These are phyloP conservation scores for Montipora sp. DNA, from an alignment of 64 coral and sea anemone species.

Conservation along the genomic window DNA sequence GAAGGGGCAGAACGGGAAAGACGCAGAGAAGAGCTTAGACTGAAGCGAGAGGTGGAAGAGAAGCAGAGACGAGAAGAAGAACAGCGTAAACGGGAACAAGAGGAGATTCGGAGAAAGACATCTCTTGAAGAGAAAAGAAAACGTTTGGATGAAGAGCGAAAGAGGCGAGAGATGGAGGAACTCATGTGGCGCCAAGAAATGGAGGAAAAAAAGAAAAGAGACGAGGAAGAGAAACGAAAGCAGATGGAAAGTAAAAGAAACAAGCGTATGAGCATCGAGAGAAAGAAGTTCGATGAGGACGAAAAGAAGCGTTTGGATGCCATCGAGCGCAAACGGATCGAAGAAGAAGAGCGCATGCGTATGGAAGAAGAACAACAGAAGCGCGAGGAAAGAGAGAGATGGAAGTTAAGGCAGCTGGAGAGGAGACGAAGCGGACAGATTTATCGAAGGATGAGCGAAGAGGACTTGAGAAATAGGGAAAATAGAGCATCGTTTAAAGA, in stretches of 20 bases:
- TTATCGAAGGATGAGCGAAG: slow-evolving; percentile 40
- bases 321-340: slow-evolving; percentile 33
- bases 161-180: slow-evolving; percentile 37
- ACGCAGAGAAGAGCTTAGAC: slow-evolving; percentile 26
- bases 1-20: slow-evolving; percentile 33
- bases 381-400: slow-evolving; percentile 40
- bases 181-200: slow-evolving; percentile 22
- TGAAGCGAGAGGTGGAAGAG: slow-evolving; percentile 37
- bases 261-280: slow-evolving; percentile 42
- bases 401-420: slow-evolving; percentile 47
- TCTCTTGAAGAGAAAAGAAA: slow-evolving; percentile 26
- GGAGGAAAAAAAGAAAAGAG: slow-evolving; percentile 18
- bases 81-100: slow-evolving; percentile 9
- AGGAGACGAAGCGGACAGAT: slow-evolving; percentile 26
- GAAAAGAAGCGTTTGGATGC: slow-evolving; percentile 59
- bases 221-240: slow-evolving; percentile 33
- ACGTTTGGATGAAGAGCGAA: slow-evolving; percentile 23
- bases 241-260: slow-evolving; percentile 21
- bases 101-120: background rate
- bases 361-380: slow-evolving; percentile 8
- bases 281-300: slow-evolving; percentile 65
- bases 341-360: slow-evolving; percentile 55
- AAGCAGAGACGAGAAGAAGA: slow-evolving; percentile 49
- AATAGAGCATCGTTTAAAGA: slow-evolving; percentile 35
- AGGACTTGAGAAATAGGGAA: slow-evolving; percentile 31